Evolutionary conservation across 2,888 invertebrate species (phyloP).

Genomic region (Cephus spinipes): DNA sequence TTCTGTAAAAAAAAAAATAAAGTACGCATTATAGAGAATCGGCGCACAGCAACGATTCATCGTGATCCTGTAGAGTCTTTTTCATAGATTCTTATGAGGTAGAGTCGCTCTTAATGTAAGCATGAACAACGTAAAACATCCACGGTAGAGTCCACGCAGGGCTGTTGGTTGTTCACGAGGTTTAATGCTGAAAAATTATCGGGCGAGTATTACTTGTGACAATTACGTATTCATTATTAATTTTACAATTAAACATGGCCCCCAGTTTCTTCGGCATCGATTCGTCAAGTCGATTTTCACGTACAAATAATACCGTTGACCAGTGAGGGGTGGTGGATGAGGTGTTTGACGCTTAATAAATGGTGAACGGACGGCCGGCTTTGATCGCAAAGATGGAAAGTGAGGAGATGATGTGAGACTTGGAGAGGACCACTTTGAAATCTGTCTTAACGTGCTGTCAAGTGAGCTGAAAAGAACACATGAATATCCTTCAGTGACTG

Average conservation of each 20-base stretch:
- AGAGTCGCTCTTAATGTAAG: not conserved
- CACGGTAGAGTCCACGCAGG: not conserved
- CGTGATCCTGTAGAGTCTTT: not conserved
- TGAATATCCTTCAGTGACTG: not conserved
- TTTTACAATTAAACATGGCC: conserved; percentile 6
- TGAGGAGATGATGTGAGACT: not conserved
- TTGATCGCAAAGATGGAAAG: not conserved
- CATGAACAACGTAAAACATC: not conserved
- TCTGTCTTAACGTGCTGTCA: not conserved
- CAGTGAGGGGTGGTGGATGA: not conserved
- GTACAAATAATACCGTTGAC: not conserved
- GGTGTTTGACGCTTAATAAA: not conserved
- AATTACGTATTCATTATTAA: not conserved
- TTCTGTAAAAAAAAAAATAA: conserved; percentile 48
- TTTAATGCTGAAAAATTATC: not conserved
- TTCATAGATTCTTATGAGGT: not conserved
- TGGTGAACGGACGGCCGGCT: not conserved
- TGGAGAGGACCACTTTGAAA: not conserved
- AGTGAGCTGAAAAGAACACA: not conserved
- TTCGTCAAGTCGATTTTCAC: conserved; percentile 33
- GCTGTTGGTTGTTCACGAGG: not conserved
- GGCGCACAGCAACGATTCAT: not conserved
- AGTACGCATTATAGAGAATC: not conserved
- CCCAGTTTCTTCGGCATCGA: conserved; percentile 22
- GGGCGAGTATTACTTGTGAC: not conserved